Evolutionary conservation across 2,797 vertebrate genomes (phyloP).

Genomic region (Oreochromis grahami): DNA sequence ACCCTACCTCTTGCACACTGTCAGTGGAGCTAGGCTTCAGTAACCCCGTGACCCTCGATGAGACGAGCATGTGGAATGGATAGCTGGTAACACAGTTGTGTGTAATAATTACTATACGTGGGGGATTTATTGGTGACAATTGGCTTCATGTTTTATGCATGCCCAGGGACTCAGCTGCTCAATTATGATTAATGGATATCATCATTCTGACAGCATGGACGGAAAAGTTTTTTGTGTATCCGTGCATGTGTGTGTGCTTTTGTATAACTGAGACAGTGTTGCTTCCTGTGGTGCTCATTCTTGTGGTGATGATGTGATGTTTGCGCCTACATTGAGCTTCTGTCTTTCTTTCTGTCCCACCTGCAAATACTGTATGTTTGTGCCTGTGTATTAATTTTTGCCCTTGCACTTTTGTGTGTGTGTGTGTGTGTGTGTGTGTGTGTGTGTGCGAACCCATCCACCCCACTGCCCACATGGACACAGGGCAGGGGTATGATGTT

Average conservation of each 20-base stretch:
- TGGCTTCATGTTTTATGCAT: slow-evolving; percentile 41
- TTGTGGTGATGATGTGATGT: background rate
- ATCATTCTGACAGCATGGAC: background rate
- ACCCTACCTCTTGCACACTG: background rate
- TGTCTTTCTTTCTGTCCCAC: background rate
- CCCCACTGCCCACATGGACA: background rate
- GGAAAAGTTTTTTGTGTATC: background rate
- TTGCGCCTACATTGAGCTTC: background rate
- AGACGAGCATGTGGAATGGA: background rate
- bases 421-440: background rate
- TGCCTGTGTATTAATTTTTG: background rate
- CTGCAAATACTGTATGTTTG: background rate
- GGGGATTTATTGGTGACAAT: background rate
- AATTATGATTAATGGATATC: background rate
- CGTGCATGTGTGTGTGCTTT: background rate
- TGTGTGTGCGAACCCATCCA: background rate
- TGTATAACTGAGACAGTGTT: background rate
- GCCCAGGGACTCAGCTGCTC: background rate
- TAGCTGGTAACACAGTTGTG: background rate
- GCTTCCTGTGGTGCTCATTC: background rate
- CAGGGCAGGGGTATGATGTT: slow-evolving; percentile 4
- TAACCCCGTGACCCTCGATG: background rate
- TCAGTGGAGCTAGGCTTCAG: background rate
- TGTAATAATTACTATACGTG: slow-evolving; percentile 14
- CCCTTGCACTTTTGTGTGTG: background rate